A percentile compares a stretch with the other conserved stretches of the same genome.
Conservation (phyloP, 1,140 invertebrate genomes). For the Archivesica marissinica region DNA sequence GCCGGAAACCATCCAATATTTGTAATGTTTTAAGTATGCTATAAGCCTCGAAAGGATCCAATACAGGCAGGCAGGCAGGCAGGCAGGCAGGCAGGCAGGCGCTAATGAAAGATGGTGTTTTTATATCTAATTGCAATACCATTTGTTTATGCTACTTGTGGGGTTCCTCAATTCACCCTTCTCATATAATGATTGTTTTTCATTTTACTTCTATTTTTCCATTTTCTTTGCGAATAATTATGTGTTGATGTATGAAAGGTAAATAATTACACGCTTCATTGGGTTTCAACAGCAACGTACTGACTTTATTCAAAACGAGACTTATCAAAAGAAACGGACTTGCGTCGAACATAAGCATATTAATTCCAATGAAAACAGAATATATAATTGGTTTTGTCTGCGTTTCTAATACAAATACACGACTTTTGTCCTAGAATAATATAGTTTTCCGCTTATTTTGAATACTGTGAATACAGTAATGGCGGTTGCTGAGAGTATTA, state of each 20-base stretch:
- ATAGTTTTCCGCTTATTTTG: too few relatives aligned
- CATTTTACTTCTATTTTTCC: conserved; percentile 11
- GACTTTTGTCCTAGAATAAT: too few relatives aligned
- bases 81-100: too few relatives aligned
- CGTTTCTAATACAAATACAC: too few relatives aligned
- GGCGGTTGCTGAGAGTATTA: too few relatives aligned
- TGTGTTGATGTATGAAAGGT: conserved; percentile 5
- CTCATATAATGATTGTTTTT: conserved; percentile 38
- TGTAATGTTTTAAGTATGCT: too few relatives aligned
- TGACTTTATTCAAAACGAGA: not conserved
- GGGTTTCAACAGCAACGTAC: conserved; percentile 10
- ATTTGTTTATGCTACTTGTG: conserved; percentile 40
- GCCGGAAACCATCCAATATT: too few relatives aligned
- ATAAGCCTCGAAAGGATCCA: too few relatives aligned
- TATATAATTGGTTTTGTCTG: not conserved
- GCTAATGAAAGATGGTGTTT: too few relatives aligned
- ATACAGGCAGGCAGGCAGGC: too few relatives aligned
- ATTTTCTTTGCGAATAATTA: conserved; percentile 44
- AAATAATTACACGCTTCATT: conserved; percentile 52
- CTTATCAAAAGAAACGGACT: not conserved
- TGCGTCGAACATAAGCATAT: conserved; percentile 8
- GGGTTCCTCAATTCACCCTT: not conserved
- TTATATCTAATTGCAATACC: conserved; percentile 19
- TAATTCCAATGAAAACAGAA: conserved; percentile 8
- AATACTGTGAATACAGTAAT: too few relatives aligned